phyloP scores from a whole-genome alignment of 2,888 invertebrate species.

The Criorhina ranunculi region DNA sequence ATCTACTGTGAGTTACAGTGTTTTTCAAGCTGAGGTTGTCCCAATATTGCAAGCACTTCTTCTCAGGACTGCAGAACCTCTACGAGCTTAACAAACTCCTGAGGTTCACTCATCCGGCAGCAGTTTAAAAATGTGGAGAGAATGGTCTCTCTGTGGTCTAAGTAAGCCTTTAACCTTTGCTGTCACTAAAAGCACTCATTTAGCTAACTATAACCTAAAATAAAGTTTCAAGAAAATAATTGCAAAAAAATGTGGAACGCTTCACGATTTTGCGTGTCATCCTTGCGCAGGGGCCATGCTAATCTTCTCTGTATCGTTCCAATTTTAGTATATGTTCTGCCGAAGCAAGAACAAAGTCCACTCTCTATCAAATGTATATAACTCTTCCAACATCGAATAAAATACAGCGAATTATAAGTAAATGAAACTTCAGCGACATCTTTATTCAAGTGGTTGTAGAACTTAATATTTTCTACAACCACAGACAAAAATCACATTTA shows the following conservation, averaged over 20 bases:
- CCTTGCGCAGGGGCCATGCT: slow-evolving; percentile 97
- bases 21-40: too few species aligned
- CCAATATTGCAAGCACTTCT: too few species aligned
- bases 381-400: not conserved
- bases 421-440: not conserved
- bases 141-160: too few species aligned
- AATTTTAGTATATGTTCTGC: slow-evolving; percentile 94
- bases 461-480: not conserved
- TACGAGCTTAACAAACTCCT: too few species aligned
- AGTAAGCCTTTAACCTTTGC: too few species aligned
- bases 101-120: too few species aligned
- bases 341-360: slow-evolving; percentile 88
- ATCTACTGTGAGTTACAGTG: too few species aligned
- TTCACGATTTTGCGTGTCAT: slow-evolving; percentile 97
- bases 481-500: not conserved
- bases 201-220: too few species aligned
- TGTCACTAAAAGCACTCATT: too few species aligned
- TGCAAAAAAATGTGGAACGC: slow-evolving; percentile 86
- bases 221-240: slow-evolving; percentile 10
- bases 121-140: too few species aligned
- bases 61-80: too few species aligned
- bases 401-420: slow-evolving; percentile 78
- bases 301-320: slow-evolving; percentile 97
- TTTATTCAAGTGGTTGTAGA: not conserved
- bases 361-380: slow-evolving; percentile 22